Evolutionary conservation across 2,888 invertebrate species (phyloP).

Genomic region (Pogonocherus hispidulus): DNA sequence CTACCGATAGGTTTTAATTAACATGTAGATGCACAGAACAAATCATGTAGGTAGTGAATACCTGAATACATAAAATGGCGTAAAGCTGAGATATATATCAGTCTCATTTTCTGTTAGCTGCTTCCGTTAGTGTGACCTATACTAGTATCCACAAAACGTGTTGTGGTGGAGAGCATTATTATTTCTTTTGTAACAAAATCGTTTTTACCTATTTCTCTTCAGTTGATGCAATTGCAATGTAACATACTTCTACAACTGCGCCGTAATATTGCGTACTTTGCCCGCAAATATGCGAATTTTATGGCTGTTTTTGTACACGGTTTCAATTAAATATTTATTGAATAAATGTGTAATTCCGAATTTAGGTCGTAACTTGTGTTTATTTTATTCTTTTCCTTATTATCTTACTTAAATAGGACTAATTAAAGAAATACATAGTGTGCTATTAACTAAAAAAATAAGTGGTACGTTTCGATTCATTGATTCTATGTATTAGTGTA

Average conservation of each 20-base stretch:
- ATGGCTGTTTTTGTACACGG: slow-evolving; percentile 14
- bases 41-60: slow-evolving; percentile 38
- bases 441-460: not conserved
- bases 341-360: slow-evolving; percentile 21
- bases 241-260: slow-evolving; percentile 36
- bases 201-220: slow-evolving; percentile 44
- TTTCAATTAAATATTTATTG: slow-evolving; percentile 30
- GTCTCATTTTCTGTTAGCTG: slow-evolving; percentile 49
- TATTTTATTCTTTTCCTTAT: not conserved
- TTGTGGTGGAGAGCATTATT: slow-evolving; percentile 50
- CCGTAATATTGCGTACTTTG: slow-evolving; percentile 42
- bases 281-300: slow-evolving; percentile 45
- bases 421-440: not conserved
- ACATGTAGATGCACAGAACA: slow-evolving; percentile 31
- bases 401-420: not conserved
- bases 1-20: slow-evolving; percentile 29
- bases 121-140: slow-evolving; percentile 56
- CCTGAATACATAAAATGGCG: slow-evolving; percentile 45
- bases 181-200: slow-evolving; percentile 45
- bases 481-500: not conserved
- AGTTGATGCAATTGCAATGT: slow-evolving; percentile 44
- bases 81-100: slow-evolving; percentile 54
- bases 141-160: slow-evolving; percentile 53
- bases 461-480: not conserved
- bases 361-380: slow-evolving; percentile 19